Conservation (phyloP, 37 sponge, comb jelly and placozoan species). For the Ephydatia muelleri region DNA sequence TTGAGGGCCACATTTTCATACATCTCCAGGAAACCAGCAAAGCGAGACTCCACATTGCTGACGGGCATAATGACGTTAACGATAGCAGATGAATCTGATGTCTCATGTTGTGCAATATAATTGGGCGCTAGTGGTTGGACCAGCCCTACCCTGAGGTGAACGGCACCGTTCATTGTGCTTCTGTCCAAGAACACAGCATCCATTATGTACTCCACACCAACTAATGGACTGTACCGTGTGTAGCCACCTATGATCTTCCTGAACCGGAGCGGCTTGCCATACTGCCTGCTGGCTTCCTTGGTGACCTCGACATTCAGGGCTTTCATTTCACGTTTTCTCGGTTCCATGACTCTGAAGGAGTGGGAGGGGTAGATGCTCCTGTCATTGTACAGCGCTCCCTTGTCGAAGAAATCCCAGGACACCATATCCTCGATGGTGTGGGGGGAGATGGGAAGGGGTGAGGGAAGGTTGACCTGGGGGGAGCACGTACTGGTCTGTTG, state of each 20-base stretch:
- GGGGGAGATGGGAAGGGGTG: neutral
- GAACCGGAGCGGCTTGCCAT: conserved; percentile 35
- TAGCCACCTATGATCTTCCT: conserved; percentile 60
- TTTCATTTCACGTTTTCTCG: conserved; percentile 9
- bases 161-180: neutral
- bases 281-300: conserved; percentile 18
- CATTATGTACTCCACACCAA: conserved; percentile 60
- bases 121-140: conserved; percentile 48
- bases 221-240: conserved; percentile 50
- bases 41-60: conserved; percentile 38
- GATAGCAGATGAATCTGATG: neutral
- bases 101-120: conserved; percentile 14
- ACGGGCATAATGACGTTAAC: conserved; percentile 64
- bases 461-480: neutral
- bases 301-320: neutral
- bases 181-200: conserved; percentile 38
- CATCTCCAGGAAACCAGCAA: conserved; percentile 54
- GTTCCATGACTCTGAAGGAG: neutral
- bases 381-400: conserved; percentile 15
- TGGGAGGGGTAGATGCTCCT: neutral
- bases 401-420: conserved; percentile 50
- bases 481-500: neutral
- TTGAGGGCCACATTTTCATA: conserved; percentile 44
- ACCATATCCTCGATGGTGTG: conserved; percentile 17
- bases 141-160: conserved; percentile 39